Evolutionary conservation across 2,797 vertebrate species (phyloP).

Genomic region (Poliocrania exsul): DNA sequence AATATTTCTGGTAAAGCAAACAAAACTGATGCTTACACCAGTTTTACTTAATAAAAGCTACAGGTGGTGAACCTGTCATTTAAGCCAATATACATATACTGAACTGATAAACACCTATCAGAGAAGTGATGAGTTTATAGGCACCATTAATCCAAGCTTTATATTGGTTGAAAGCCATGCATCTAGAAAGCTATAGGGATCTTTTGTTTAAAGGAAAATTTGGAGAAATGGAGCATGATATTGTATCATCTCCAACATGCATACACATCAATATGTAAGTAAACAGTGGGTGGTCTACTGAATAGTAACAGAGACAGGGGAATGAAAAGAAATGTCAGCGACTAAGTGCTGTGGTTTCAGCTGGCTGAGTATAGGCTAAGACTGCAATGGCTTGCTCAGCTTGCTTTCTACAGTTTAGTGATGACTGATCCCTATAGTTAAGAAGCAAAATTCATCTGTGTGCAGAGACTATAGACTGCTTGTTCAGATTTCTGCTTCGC

Average conservation of each 20-base stretch:
- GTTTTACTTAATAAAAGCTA: neutral
- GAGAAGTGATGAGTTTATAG: neutral
- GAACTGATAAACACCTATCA: neutral
- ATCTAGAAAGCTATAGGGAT: neutral
- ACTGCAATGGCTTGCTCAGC: conserved; percentile 32
- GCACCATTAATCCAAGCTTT: neutral
- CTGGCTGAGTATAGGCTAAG: conserved; percentile 13
- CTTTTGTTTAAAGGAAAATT: neutral
- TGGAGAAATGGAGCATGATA: conserved; percentile 11
- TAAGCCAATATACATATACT: neutral
- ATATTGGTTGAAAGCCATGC: neutral
- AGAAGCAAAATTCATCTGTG: conserved; percentile 16
- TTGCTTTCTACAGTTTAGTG: conserved; percentile 49
- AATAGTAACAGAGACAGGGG: conserved; percentile 3
- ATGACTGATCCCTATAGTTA: conserved; percentile 25
- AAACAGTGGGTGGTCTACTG: neutral
- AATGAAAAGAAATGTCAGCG: conserved; percentile 43
- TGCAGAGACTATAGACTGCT: neutral
- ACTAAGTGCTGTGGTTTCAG: conserved; percentile 18
- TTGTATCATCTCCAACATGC: neutral
- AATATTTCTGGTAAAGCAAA: neutral
- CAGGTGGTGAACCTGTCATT: neutral
- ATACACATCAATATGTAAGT: neutral
- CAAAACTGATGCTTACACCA: neutral
- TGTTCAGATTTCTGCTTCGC: neutral